Evolutionary conservation across 2,888 invertebrate genomes (phyloP), one percentile per base, ranked within the genome.

Genomic region (Calameuta idolon): DNA sequence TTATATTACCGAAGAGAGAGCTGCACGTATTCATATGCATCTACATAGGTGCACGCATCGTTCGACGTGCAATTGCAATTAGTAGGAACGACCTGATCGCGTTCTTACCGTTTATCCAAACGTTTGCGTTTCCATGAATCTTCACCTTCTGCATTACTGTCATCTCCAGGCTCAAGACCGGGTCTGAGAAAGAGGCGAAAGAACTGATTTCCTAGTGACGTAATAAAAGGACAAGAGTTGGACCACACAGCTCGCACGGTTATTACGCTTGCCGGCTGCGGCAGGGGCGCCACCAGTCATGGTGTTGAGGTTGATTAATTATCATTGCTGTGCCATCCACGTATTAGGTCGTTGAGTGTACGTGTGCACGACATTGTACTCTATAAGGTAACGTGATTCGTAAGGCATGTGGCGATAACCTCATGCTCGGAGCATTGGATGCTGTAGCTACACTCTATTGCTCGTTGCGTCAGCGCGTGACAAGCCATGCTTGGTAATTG

Each of bases 281-380:
- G 77, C 75, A 75, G 86, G 83, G 85, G 85, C 83, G 86, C 82
- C 84, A 83, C 82, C 81, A 79, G 55, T 23, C 71, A 34, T 78
- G 83, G 84, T 83, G 84, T 85, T 86, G 86, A 84, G 81, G 82
- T 86, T 88, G 88, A 88, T 88, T 88, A 87, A 88, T 88, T 88
- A 88, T 87, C 84, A 86, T 85, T 84, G 83, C 87, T 84, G 80
- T 81, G 77, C 80, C 82, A 81, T 80, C 82, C 83, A 74, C 83
- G 81, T 83, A 81, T 78, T 77, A 23, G 55, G 23, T 81, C 40
- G 31, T 34, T 1, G 12, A 71, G 55, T 71, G 76, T 81, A 74
- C 81, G 82, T 80, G 82, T 73, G 82, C 83, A 81, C 86, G 82
- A 84, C 85, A 85, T 81, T 82, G 78, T 82, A 77, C 79, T 83